Base-by-base conservation (phyloP, 2,113 vertebrate species). In the Budorcas taxicolor region DNA sequence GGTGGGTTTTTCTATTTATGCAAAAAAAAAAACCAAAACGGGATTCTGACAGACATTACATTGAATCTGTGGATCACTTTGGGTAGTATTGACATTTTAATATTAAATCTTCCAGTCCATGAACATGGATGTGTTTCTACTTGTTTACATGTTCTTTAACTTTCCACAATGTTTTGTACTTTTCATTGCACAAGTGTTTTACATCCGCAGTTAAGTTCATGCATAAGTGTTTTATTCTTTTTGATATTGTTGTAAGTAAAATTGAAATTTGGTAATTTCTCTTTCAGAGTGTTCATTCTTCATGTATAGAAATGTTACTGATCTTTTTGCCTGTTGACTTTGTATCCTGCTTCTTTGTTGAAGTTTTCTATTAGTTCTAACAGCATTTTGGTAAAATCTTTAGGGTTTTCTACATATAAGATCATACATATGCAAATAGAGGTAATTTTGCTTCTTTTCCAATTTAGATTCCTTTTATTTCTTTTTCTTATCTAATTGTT, bases 381-480 rank as follows among this genome's bases (percentile, higher is more conserved):
- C 45, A 82, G 23, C 50, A 62, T 82, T 29, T 23, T 33, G 12
- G 33, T 91, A 45, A 17, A 40, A 64, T 82, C n/a, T 64, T 64
- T 81, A 80, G 15, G 25, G 43, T 50, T 91, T 81, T 81, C 76
- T 91, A 21, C 57, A 62, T 52, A 36, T 62, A 62, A 91, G 33
- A 50, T 81, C 74, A 21, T 29, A 50, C 33, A 81, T 33, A 16
- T 47, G 31, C 45, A 64, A 91, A 53, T 58, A 64, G 16, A 91
- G 10, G 17, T 82, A 62, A 91, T 64, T 82, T 23, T 91, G 52
- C 57, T 64, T 82, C 11, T 64, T 40, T 82, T 91, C 25, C 25
- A 23, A 21, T 91, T 82, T 64, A 80, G 78, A 52, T 91, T 58
- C 33, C 10, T 45, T 40, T 91, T 81, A 50, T 14, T 50, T 60